These are phyloP conservation scores for Tetragonula clypearis DNA, from an alignment of 1,140 invertebrate species.

Conservation along the genomic window DNA sequence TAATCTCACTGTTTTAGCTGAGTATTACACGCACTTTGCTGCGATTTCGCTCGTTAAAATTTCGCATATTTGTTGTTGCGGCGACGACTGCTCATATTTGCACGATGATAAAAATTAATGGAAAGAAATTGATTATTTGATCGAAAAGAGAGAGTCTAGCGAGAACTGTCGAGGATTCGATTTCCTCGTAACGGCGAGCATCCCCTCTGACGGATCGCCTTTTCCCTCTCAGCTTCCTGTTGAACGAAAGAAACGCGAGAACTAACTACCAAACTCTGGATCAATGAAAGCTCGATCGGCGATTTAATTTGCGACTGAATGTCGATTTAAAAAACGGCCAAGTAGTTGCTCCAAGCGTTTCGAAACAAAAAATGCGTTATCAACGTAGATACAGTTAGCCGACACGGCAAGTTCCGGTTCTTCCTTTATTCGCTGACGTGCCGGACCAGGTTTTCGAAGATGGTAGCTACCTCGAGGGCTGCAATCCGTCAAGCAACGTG, in stretches of 20 bases:
- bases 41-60: too few relatives aligned
- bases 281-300: conserved; percentile 30
- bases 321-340: background rate
- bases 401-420: conserved; percentile 1
- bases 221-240: conserved; percentile 7
- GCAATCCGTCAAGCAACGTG: conserved; percentile 54
- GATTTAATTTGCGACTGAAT: conserved; percentile 42
- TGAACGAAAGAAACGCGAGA: conserved; percentile 51
- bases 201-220: background rate
- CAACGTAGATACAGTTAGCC: background rate
- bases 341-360: background rate
- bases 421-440: background rate
- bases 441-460: conserved; percentile 35
- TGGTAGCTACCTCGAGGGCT: conserved; percentile 29
- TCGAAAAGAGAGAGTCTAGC: background rate
- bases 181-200: conserved; percentile 33
- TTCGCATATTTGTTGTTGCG: too few relatives aligned
- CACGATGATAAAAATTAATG: background rate
- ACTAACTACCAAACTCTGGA: conserved; percentile 1
- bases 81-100: background rate
- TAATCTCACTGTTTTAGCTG: too few relatives aligned
- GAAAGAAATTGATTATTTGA: background rate
- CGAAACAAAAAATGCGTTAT: background rate
- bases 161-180: conserved; percentile 4
- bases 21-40: too few relatives aligned